Evolutionary conservation across 2,113 vertebrate genomes (phyloP), one percentile per base, ranked within the genome.

Genomic region (Otolemur garnettii): DNA sequence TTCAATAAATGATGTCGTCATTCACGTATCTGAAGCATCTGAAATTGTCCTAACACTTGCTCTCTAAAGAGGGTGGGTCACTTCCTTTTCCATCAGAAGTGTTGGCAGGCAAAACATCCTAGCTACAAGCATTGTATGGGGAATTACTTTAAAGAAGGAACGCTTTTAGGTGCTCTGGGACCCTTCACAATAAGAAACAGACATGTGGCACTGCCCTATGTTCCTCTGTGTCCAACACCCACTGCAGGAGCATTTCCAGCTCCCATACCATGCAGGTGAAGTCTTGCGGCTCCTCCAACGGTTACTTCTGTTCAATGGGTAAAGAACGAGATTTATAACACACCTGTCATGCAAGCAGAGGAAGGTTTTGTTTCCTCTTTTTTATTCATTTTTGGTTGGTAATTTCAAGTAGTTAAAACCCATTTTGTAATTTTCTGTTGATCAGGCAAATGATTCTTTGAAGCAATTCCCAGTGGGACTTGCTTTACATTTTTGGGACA

Each of bases 401-500:
- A 91, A 95, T n/a, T 84, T 75, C 74, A 95, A 94, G n/a, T 64
- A 28, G 62, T 89, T 87, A 96, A 96, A 86, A 84, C 18, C 10
- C 30, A 84, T 78, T 97, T 95, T 90, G 24, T 0, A 3, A 93
- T 93, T 91, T 96, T 53, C 80, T 84, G 5, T 97, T 96, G 96
- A 64, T 85, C 75, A 85, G 89, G 22, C 24, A 91, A 97, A 96
- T 57, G 66, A 84, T 80, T 96, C 28, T 95, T 85, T 64, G 38
- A 96, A 59, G 69, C 68, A 84, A 53, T 68, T 77, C 69, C 81
- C 89, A 45, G 38, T 55, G 94, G 94, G 86, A 90, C 18, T 93
- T 72, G 74, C 86, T 95, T 97, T 95, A 68, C 75, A 80, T 97
- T 94, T 96, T 35, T n/a, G 59, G 59, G 55, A 90, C 83, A 94